These are phyloP conservation scores for Noctua janthe DNA, from an alignment of 2,888 invertebrate species.

Conservation along the genomic window DNA sequence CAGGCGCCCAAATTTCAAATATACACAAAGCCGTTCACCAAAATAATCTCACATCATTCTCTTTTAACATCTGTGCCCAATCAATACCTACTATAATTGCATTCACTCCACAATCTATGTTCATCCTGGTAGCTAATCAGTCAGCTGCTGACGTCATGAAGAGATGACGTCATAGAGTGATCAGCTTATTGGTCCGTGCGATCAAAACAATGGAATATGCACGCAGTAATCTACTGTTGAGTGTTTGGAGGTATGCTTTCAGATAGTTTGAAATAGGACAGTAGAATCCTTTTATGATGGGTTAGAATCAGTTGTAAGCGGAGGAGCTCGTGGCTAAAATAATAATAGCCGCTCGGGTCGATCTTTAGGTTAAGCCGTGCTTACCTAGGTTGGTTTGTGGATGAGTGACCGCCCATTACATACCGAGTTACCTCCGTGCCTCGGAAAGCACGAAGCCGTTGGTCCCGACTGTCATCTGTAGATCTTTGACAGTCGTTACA, in stretches of 20 bases:
- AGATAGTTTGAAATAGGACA: background rate
- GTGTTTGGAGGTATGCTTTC: background rate
- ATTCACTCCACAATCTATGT: slow-evolving; percentile 1
- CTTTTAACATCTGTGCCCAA: background rate
- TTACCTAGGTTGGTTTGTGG: too few relatives aligned
- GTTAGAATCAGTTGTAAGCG: too few relatives aligned
- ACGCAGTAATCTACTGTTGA: slow-evolving; percentile 14
- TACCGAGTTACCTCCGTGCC: too few relatives aligned
- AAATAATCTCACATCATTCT: background rate
- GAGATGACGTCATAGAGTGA: slow-evolving; percentile 13
- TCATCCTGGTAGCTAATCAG: slow-evolving; percentile 7
- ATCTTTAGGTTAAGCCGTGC: too few relatives aligned
- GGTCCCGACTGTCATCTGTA: too few relatives aligned
- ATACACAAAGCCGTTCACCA: background rate
- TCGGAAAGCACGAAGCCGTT: too few relatives aligned
- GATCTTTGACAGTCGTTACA: too few relatives aligned
- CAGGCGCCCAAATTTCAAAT: background rate
- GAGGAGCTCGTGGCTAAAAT: too few relatives aligned
- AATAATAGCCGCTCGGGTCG: too few relatives aligned
- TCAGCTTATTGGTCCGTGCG: slow-evolving; percentile 16
- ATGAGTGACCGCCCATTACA: too few relatives aligned
- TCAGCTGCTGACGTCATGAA: slow-evolving; percentile 9
- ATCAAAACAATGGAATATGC: slow-evolving; percentile 24
- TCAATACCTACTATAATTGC: slow-evolving; percentile 20
- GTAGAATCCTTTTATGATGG: background rate